phyloP scores from a whole-genome alignment of 1,140 invertebrate genomes.

The Sycobia sp. region DNA sequence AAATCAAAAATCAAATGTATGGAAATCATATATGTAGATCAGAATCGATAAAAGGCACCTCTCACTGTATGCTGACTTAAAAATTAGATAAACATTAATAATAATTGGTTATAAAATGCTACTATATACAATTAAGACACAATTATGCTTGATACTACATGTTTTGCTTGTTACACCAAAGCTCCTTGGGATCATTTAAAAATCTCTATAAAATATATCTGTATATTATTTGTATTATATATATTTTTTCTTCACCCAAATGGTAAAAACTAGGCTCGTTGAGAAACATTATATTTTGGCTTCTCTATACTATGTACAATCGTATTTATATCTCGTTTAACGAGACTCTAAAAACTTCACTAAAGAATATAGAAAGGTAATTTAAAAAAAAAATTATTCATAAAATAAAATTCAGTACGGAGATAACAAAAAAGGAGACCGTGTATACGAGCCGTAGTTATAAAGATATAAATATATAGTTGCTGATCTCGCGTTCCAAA shows the following conservation, averaged over 20 bases:
- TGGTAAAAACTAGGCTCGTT: conserved; percentile 2
- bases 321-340: conserved; percentile 1
- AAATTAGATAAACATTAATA: conserved; percentile 59
- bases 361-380: neutral
- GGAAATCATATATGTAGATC: conserved; percentile 27
- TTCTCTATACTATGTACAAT: conserved; percentile 25
- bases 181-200: conserved; percentile 41
- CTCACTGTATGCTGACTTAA: conserved; percentile 52
- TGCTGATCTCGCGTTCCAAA: neutral
- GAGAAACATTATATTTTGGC: neutral
- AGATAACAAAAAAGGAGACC: neutral
- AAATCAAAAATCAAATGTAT: conserved; percentile 27
- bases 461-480: conserved; percentile 2
- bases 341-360: conserved; percentile 2
- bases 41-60: conserved; percentile 52
- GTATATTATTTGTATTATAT: conserved; percentile 19
- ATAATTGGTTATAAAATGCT: conserved; percentile 49
- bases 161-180: conserved; percentile 38
- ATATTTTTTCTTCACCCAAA: neutral
- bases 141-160: conserved; percentile 44
- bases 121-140: conserved; percentile 57
- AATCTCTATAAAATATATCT: conserved; percentile 38
- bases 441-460: conserved; percentile 16
- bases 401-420: neutral
- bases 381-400: conserved; percentile 9